Evolutionary conservation across 2,113 vertebrate genomes (phyloP).

Genomic region (Vidua macroura): DNA sequence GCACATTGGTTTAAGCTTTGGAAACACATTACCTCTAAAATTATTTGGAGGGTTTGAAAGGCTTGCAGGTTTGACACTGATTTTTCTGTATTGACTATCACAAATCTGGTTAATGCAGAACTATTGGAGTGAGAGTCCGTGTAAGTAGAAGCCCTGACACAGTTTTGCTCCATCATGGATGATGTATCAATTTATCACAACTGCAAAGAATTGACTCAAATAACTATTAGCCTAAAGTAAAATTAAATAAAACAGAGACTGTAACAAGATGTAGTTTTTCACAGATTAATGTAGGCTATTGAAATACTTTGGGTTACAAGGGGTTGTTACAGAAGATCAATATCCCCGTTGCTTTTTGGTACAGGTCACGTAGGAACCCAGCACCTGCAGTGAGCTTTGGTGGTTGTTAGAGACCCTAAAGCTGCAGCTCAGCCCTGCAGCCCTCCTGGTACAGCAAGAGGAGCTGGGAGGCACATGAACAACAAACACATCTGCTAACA

Average conservation of each 20-base stretch:
- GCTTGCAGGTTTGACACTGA: background rate
- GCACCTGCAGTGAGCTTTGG: background rate
- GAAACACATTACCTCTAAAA: background rate
- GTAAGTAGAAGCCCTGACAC: background rate
- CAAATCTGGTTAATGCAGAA: background rate
- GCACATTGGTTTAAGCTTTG: background rate
- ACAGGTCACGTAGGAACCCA: background rate
- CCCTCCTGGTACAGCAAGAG: accelerated
- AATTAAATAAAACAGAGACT: slow-evolving; percentile 17
- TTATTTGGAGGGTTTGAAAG: background rate
- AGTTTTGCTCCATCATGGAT: background rate
- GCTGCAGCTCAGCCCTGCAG: background rate
- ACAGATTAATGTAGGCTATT: background rate
- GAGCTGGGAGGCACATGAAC: background rate
- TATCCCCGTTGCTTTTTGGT: background rate
- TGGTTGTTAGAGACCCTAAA: background rate
- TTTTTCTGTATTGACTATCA: background rate
- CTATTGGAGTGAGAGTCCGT: no score
- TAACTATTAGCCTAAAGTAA: background rate
- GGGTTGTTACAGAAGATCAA: slow-evolving; percentile 3
- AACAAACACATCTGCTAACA: background rate
- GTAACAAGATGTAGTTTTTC: slow-evolving; percentile 1
- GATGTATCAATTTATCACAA: background rate
- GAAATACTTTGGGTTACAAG: background rate
- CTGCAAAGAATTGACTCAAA: slow-evolving; percentile 7